phyloP scores from a whole-genome alignment of 2,113 vertebrate genomes.

The Hyperopisus bebe region DNA sequence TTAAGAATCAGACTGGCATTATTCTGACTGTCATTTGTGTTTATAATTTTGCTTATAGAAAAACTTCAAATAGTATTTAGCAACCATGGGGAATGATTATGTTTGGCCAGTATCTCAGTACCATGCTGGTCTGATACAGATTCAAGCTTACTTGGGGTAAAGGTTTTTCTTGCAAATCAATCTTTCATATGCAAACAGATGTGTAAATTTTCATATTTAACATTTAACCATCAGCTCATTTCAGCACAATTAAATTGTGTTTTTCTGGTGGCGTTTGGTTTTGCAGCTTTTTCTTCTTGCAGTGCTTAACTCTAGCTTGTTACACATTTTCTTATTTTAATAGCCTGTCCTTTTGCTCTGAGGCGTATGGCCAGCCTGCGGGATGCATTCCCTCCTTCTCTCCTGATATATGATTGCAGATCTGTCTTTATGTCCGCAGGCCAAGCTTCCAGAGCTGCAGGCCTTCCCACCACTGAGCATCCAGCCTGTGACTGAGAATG shows the following conservation, averaged over 20 bases:
- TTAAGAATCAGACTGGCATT: neutral
- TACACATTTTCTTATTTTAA: neutral
- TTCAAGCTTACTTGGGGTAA: neutral
- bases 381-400: neutral
- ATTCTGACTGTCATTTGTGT: neutral
- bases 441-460: slow-evolving; percentile 94
- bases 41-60: neutral
- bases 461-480: slow-evolving; percentile 85
- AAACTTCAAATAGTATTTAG: neutral
- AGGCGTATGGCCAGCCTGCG: neutral
- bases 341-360: neutral
- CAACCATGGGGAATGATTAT: neutral
- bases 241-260: neutral
- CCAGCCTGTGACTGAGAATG: slow-evolving; percentile 86
- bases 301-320: neutral
- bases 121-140: neutral
- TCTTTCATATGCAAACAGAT: neutral
- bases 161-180: neutral
- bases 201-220: neutral
- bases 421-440: slow-evolving; percentile 53
- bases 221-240: neutral
- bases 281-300: neutral
- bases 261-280: neutral
- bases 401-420: neutral
- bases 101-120: neutral